Conservation (phyloP, 2,797 vertebrate species). For the Vireo griseus region DNA sequence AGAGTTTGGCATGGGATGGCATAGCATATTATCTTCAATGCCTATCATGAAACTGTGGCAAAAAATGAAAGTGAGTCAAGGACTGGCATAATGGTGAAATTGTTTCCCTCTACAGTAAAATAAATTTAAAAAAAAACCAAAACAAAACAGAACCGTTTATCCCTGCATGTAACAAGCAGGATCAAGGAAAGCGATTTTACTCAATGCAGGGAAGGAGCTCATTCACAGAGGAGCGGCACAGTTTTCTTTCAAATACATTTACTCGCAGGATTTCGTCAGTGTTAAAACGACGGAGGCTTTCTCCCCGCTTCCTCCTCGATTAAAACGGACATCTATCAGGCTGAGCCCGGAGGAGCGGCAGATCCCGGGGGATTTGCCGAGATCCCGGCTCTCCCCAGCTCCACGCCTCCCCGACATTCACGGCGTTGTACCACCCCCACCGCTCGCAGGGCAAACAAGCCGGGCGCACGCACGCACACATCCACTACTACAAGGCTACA, state of each 20-base stretch:
- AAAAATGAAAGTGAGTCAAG: not conserved
- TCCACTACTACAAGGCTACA: slow-evolving; percentile 29
- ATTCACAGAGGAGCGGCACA: not conserved
- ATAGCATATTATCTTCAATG: not conserved
- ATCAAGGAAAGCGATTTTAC: not conserved
- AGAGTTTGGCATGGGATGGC: too few species aligned
- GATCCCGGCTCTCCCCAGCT: not conserved
- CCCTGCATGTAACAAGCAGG: not conserved
- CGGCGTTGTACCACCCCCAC: not conserved
- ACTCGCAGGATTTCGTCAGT: not conserved
- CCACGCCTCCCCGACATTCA: not conserved
- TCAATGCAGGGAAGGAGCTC: not conserved
- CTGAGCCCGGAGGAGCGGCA: not conserved
- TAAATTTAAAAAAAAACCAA: not conserved
- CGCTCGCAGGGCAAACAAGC: not conserved
- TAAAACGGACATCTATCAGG: not conserved
- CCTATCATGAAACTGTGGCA: accelerated
- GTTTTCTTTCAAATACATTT: not conserved
- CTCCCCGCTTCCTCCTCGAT: not conserved
- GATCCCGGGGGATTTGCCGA: not conserved
- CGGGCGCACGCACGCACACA: not conserved
- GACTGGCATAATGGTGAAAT: not conserved
- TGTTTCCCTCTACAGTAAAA: not conserved
- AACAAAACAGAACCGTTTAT: not conserved
- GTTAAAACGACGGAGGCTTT: not conserved